These are phyloP conservation scores for Neuroterus valhalla DNA, from an alignment of 1,140 invertebrate species.

Conservation along the genomic window DNA sequence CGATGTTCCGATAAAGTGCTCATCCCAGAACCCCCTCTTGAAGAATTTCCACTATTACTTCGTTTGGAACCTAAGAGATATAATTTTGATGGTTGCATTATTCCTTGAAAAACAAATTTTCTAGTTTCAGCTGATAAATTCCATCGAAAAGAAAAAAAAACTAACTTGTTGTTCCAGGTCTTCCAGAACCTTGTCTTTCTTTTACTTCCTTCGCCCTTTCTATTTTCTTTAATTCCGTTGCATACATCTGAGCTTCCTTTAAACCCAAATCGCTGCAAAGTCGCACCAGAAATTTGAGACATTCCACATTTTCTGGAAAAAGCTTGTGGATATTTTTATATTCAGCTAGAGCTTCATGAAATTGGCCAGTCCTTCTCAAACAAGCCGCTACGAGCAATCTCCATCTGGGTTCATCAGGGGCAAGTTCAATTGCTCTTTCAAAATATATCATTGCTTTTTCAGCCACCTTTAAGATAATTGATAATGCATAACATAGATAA, in stretches of 20 bases:
- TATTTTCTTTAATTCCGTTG: constrained; percentile 86
- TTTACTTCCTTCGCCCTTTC: constrained; percentile 87
- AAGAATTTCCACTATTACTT: constrained; percentile 77
- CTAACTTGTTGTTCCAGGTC: constrained; percentile 72
- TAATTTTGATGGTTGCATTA: too few relatives aligned
- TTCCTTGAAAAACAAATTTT: constrained; percentile 1
- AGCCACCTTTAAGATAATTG: constrained; percentile 71
- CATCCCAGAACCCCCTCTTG: constrained; percentile 76
- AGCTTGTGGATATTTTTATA: constrained; percentile 87
- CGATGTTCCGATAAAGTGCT: constrained; percentile 74
- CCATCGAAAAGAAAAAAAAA: constrained; percentile 3
- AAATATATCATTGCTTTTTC: constrained; percentile 94
- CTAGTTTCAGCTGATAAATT: too few relatives aligned
- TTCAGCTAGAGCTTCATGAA: constrained; percentile 86
- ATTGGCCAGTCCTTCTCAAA: constrained; percentile 87
- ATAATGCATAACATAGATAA: constrained; percentile 8
- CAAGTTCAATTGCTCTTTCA: constrained; percentile 90
- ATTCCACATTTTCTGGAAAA: constrained; percentile 92
- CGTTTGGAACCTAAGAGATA: constrained; percentile 71
- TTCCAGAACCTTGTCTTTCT: constrained; percentile 77
- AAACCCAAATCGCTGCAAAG: constrained; percentile 89
- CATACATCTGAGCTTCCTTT: constrained; percentile 86
- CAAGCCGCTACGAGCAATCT: constrained; percentile 90
- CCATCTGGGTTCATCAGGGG: constrained; percentile 90
- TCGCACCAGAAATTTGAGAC: constrained; percentile 89